Evolutionary conservation across 2,888 invertebrate species (phyloP), one percentile per base, ranked within the genome.

Genomic region (Priapulus caudatus): DNA sequence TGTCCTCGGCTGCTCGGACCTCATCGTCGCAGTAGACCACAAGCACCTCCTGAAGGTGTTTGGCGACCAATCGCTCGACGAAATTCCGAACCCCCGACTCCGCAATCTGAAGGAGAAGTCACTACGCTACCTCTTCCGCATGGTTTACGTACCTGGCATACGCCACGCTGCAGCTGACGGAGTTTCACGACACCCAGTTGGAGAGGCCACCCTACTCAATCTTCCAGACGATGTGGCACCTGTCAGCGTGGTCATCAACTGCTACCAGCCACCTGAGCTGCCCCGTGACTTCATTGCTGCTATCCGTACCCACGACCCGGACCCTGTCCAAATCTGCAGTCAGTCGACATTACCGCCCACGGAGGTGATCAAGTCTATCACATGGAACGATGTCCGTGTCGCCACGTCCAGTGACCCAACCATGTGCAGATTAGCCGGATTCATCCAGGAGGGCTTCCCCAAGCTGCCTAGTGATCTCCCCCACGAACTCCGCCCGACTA

Each of bases 251-350:
- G 55, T 2, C 60, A 61, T 4, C 24, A 59, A 15, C 4, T 24
- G 1, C 50, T 54, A 5, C 46, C 59, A 1, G 43, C 61, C 1
- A 20, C 5, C 1, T 47, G 57, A 22, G n/a, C 23, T 16, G 59
- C 62, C 45, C 54, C 63, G 5, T 62, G 60, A 16, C 63, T 61
- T 45, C 62, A 61, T 51, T 61, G 62, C 4, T 54, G 57, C 2
- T 52, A 60, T 2, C 33, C 54, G 2, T 62, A 60, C 59, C 53
- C 21, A 15, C 43, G 59, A 10, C 47, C 60, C 44, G 22, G 19
- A 10, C 15, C 20, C 10, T 4, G 16, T 23, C 23, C 48, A 5
- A 10, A 22, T 4, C 23, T 47, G 15, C 23, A 16, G 48, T 23
- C 48, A n/a, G n/a, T n/a, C n/a, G n/a, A n/a, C n/a, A n/a, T n/a